Base-by-base conservation (phyloP, 2,113 vertebrate genomes). In the Hippocampus mohnikei region DNA sequence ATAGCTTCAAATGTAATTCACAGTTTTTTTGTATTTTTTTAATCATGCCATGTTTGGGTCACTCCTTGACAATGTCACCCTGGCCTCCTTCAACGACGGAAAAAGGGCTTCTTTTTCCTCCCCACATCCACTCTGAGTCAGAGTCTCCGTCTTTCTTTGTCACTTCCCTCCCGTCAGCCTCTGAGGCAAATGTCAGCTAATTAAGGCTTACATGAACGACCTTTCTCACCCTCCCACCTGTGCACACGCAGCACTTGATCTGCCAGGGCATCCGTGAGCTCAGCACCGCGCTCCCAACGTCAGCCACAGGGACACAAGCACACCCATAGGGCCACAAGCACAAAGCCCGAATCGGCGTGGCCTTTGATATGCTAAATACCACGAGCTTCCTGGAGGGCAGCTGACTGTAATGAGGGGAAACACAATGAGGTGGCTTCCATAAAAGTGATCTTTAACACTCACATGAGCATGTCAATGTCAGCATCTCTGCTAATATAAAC, bases 171-270 rank as follows among this genome's bases (percentile, higher is more conserved):
- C 37, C 25, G 44, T 63, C 73, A 44, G 66, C 67, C 83, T 81
- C 88, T 90, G 85, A 91, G 83, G 82, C 73, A 91, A 91, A 92
- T 93, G 89, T 87, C 91, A 91, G 71, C 87, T 91, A 90, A 91
- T 92, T 92, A 91, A 84, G 82, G 69, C 52, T 83, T 85, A 87
- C 89, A 91, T 8, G 52, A 20, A 55, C 70, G 84, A 91, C 89
- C 87, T 91, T 91, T 90, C 77, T 81, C 69, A 67, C 74, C 77
- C 74, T 77, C 74, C 79, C 52, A 53, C 71, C 77, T 70, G 81
- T 25, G 66, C 80, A 70, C 16, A 69, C 13, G 8, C 21, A 18
- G 69, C 60, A 56, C 74, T 64, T 48, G 11, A 74, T 56, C 71
- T 42, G 66, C 81, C 59, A 58, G 27, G 46, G 58, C 50, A 37